These are phyloP conservation scores for Acanthisitta chloris DNA, from an alignment of 2,113 vertebrate genomes.

Conservation along the genomic window DNA sequence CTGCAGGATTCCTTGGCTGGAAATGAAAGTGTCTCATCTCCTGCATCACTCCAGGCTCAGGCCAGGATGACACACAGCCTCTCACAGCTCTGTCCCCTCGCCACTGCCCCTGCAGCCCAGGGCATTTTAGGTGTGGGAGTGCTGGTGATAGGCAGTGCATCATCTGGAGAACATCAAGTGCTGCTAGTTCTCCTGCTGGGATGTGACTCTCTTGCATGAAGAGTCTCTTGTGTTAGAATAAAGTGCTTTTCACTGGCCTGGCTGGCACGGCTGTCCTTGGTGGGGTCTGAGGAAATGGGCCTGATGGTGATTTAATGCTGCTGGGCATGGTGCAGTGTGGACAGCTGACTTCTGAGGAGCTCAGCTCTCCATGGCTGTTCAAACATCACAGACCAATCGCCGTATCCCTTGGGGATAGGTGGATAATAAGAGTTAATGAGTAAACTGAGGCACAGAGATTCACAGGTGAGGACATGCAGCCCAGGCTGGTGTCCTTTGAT, in stretches of 20 bases:
- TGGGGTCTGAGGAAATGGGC: background rate
- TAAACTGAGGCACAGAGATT: background rate
- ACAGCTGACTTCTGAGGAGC: background rate
- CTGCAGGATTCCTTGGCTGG: background rate
- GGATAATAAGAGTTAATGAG: background rate
- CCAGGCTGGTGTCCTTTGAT: background rate
- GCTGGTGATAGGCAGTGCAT: background rate
- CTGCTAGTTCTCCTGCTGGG: background rate
- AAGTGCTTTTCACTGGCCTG: background rate
- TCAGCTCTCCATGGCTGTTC: background rate
- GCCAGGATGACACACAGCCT: background rate
- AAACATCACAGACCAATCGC: background rate
- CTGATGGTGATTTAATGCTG: background rate
- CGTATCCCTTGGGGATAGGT: background rate
- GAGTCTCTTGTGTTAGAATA: background rate
- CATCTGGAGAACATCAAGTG: background rate
- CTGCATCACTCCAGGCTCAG: background rate
- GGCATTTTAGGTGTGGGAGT: background rate
- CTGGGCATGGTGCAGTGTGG: background rate
- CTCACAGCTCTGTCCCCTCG: background rate
- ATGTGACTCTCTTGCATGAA: background rate
- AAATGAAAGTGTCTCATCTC: background rate
- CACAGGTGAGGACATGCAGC: background rate
- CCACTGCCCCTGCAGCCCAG: background rate
- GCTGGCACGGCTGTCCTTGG: accelerated